Base-by-base conservation (phyloP, 2,888 invertebrate genomes). In the Empis livida region DNA sequence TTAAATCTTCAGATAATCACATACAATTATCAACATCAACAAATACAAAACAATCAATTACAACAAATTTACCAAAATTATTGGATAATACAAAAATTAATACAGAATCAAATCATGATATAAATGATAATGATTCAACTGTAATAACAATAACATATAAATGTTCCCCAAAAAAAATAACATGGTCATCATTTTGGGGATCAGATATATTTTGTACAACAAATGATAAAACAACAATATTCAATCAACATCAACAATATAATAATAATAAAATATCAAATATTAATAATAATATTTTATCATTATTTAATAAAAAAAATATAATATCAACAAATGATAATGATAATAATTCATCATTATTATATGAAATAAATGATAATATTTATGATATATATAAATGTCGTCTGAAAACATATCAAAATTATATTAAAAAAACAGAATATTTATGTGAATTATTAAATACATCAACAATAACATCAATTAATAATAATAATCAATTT, bases 171-270 rank as follows among this genome's bases (percentile, higher is more conserved):
- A 39, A 42, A 37, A 9, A 35, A n/a, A 37, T 44, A 8, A 39
- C 54, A 45, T 54, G 56, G 54, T 51, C 57, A 31, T 55, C 59
- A 35, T 52, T 55, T 47, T 60, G 58, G 61, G 52, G 60, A 47
- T 55, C 61, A 35, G 57, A 61, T 49, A 58, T 64, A 51, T 53
- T 54, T 53, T 64, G 64, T 55, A 55, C 55, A 17, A 32, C 50
- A n/a, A 47, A 49, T 41, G 16, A 41, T 46, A 20, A 41, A 46
- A 6, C 35, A 53, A 17, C 30, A 47, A 17, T 32, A n/a, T n/a
- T n/a, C n/a, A n/a, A n/a, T 42, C 42, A 46, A 48, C 44, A 44
- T 32, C 45, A 42, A 39, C 49, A 47, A 41, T 39, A 42, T 44
- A 31, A 8, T 40, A 40, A 43, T 48, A 38, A 23, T 35, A 42